phyloP scores from a whole-genome alignment of 1,140 invertebrate species.

The Conus ventricosus region DNA sequence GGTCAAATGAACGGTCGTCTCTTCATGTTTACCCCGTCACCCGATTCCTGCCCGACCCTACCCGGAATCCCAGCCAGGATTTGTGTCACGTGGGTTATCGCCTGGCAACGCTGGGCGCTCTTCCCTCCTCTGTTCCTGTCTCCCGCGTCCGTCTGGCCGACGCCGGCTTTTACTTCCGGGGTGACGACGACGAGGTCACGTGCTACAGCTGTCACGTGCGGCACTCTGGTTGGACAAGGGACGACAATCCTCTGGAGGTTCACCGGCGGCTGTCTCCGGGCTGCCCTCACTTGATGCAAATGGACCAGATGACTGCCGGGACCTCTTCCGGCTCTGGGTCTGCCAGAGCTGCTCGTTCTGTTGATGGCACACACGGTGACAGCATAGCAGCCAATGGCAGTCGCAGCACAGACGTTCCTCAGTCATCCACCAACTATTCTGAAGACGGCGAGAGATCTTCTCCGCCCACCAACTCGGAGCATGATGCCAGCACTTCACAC shows the following conservation, averaged over 20 bases:
- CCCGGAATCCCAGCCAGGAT: slow-evolving; percentile 2
- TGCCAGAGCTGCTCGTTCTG: too few species aligned
- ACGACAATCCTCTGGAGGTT: slow-evolving; percentile 23
- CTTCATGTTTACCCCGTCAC: slow-evolving; percentile 3
- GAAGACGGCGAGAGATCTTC: not conserved
- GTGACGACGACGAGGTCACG: slow-evolving; percentile 64
- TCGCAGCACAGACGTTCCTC: not conserved
- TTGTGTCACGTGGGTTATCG: slow-evolving; percentile 19
- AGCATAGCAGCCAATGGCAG: not conserved
- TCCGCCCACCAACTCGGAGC: not conserved
- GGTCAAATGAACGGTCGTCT: not conserved
- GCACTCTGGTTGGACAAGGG: slow-evolving; percentile 20
- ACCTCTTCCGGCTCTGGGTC: not conserved
- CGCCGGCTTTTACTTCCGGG: slow-evolving; percentile 89
- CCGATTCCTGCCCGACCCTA: slow-evolving; percentile 19
- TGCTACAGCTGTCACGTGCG: slow-evolving; percentile 35
- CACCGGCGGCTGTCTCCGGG: slow-evolving; percentile 29
- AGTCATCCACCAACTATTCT: not conserved
- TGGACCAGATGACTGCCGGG: not conserved
- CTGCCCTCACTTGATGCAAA: slow-evolving; percentile 24
- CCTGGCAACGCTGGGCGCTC: slow-evolving; percentile 13
- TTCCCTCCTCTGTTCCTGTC: not conserved
- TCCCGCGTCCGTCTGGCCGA: slow-evolving; percentile 25
- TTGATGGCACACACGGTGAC: not conserved
- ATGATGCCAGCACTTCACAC: not conserved